Percentiles rank a stretch among this genome's conserved stretches.
Conservation (phyloP, 2,797 vertebrate genomes). For the Thamnophis elegans region DNA sequence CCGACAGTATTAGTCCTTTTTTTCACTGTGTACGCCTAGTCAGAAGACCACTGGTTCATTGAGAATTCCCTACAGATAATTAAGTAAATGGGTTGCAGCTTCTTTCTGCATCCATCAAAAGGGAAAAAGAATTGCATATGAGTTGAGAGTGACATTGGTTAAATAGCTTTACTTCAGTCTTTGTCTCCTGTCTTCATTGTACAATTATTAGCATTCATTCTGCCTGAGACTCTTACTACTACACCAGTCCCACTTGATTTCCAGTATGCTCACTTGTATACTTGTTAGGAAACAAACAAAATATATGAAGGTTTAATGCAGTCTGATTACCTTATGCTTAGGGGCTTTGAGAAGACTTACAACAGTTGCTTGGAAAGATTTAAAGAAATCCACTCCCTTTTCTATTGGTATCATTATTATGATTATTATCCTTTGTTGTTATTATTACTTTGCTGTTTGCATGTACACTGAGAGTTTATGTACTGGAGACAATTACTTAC, state of each 20-base stretch:
- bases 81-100: not conserved
- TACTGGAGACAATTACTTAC: no score
- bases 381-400: no score
- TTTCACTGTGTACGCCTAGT: not conserved
- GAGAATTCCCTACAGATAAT: not conserved
- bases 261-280: conserved; percentile 44
- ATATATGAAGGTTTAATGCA: conserved; percentile 28
- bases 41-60: not conserved
- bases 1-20: not conserved
- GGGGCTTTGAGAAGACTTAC: not conserved
- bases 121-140: conserved; percentile 52
- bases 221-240: conserved; percentile 42
- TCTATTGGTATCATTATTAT: no score
- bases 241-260: conserved; percentile 50
- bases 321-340: not conserved
- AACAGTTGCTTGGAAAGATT: not conserved
- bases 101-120: conserved; percentile 57
- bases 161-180: conserved; percentile 52
- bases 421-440: no score
- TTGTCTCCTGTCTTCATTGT: conserved; percentile 55
- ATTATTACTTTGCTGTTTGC: no score
- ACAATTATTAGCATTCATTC: conserved; percentile 59
- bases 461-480: no score
- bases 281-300: conserved; percentile 26
- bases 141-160: conserved; percentile 51